Percentiles rank a stretch among this genome's conserved stretches.
Evolutionary conservation across 2,113 vertebrate genomes (phyloP).

Genomic region (Podarcis muralis): DNA sequence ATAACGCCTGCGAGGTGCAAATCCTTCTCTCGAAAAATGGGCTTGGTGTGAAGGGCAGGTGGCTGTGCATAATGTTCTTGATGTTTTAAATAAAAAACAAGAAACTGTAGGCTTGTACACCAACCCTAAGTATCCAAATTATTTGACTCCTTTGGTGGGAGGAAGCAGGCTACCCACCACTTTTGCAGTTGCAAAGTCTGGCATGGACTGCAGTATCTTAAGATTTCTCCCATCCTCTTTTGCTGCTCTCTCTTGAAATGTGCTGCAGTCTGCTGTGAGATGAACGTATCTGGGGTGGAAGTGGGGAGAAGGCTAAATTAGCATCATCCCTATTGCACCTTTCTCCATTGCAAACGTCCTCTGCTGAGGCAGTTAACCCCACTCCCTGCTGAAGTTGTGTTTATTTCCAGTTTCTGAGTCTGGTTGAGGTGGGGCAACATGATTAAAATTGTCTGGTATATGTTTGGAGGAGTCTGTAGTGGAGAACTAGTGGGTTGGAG

Average conservation of each 20-base stretch:
- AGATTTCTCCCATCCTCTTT: background rate
- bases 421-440: too few species aligned
- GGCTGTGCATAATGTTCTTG: constrained; percentile 22
- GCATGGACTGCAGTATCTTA: background rate
- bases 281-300: background rate
- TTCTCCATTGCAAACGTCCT: background rate
- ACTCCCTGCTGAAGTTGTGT: too few species aligned
- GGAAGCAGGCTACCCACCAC: background rate
- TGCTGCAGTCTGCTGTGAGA: too few species aligned
- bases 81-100: constrained; percentile 13
- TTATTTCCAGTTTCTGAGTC: too few species aligned
- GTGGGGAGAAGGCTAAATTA: background rate
- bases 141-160: background rate
- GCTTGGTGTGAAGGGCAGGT: constrained; percentile 54
- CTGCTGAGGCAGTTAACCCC: too few species aligned
- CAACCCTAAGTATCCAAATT: background rate
- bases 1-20: constrained; percentile 24
- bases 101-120: constrained; percentile 9
- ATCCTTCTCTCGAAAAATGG: background rate
- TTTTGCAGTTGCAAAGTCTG: background rate
- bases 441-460: too few species aligned
- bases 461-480: background rate
- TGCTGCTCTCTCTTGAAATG: background rate
- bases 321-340: background rate
- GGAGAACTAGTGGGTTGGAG: too few species aligned